Conservation (phyloP, 2,888 invertebrate species). For the Acanthopleura granulata region DNA sequence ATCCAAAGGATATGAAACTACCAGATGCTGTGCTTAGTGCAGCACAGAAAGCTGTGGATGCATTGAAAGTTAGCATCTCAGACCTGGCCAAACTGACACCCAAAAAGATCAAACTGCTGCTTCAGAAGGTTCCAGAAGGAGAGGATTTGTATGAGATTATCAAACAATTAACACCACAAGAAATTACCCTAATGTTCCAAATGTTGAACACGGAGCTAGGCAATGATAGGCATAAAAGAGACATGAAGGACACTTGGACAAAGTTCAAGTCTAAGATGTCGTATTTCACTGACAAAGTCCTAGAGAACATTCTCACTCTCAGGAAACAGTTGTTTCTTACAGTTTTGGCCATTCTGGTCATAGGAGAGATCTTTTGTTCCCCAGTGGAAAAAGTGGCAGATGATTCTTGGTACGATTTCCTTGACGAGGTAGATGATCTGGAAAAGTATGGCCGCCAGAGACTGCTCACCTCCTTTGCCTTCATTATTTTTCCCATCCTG, state of each 20-base stretch:
- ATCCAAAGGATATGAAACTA: neutral
- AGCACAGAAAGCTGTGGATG: neutral
- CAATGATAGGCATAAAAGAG: neutral
- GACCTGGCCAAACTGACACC: slow-evolving; percentile 12
- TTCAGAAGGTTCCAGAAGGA: neutral
- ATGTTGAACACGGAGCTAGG: neutral
- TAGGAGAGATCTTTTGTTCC: slow-evolving; percentile 55
- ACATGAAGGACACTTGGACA: neutral
- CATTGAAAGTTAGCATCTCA: neutral
- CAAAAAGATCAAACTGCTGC: neutral
- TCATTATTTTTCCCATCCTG: slow-evolving; percentile 54
- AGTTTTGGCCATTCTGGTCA: slow-evolving; percentile 51
- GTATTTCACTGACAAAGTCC: neutral
- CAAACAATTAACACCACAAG: neutral
- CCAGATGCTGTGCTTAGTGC: neutral
- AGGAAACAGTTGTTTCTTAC: slow-evolving; percentile 48
- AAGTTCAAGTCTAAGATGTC: slow-evolving; percentile 11
- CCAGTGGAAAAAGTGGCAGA: slow-evolving; percentile 63
- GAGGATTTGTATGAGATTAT: neutral
- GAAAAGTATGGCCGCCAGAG: slow-evolving; percentile 65
- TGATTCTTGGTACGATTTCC: slow-evolving; percentile 65
- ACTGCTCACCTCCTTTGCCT: slow-evolving; percentile 57
- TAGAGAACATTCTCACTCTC: slow-evolving; percentile 9
- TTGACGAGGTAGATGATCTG: slow-evolving; percentile 61
- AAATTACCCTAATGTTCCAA: neutral